phyloP scores from a whole-genome alignment of 2,113 vertebrate species.

The Holacanthus passer region DNA sequence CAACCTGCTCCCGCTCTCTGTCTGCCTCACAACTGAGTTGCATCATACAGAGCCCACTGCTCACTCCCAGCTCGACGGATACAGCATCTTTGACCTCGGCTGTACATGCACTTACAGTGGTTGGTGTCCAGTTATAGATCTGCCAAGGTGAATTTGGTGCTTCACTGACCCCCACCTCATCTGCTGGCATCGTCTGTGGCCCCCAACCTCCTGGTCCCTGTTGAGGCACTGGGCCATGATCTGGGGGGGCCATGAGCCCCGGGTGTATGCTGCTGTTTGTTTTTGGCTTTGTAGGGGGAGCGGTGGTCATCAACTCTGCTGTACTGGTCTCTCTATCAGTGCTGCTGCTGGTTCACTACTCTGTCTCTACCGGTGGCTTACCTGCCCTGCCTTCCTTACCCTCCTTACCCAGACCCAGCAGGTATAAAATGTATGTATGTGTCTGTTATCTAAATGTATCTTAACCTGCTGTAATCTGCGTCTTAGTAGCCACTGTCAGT shows the following conservation, averaged over 20 bases:
- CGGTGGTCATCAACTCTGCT: conserved; percentile 99
- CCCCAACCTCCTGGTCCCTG: conserved; percentile 17
- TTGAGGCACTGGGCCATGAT: conserved; percentile 89
- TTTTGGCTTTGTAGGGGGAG: conserved; percentile 99
- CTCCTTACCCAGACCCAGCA: conserved; percentile 92
- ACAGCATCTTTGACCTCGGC: not conserved
- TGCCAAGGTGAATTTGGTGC: not conserved
- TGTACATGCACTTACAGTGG: not conserved
- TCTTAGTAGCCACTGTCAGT: conserved; percentile 10
- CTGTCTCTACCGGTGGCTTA: conserved; percentile 91
- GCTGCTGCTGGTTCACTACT: conserved; percentile 98
- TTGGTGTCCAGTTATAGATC: not conserved
- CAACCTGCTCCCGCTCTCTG: conserved; percentile 29
- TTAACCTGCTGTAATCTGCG: not conserved
- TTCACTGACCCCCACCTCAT: not conserved
- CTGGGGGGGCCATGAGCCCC: conserved; percentile 96
- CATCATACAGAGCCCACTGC: not conserved
- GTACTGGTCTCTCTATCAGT: conserved; percentile 97
- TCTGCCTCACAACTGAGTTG: conserved; percentile 6
- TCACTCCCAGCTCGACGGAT: conserved; percentile 1
- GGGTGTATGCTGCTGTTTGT: conserved; percentile 99
- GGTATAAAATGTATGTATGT: conserved; percentile 82
- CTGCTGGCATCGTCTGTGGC: conserved; percentile 49
- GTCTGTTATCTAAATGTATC: not conserved
- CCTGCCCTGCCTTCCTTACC: conserved; percentile 90